Evolutionary conservation across 2,797 vertebrate species (phyloP).

Genomic region (Gymnodraco acuticeps): DNA sequence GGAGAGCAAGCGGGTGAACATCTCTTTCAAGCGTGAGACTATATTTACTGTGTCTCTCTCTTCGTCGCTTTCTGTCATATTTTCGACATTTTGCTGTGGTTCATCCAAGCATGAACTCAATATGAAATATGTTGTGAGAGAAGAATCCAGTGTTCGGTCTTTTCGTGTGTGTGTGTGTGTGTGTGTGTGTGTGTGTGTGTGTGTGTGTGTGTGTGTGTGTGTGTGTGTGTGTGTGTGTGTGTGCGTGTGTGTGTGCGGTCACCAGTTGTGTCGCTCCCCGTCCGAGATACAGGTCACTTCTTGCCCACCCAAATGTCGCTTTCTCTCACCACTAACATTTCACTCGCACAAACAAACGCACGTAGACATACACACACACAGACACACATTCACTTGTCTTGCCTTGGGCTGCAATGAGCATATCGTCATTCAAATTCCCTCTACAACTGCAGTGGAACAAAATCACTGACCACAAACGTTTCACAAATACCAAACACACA

Average conservation of each 20-base stretch:
- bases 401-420: slow-evolving; percentile 71
- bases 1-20: neutral
- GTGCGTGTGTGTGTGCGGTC: slow-evolving; percentile 23
- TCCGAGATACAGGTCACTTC: slow-evolving; percentile 67
- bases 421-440: slow-evolving; percentile 73
- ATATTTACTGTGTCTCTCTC: neutral
- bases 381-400: slow-evolving; percentile 51
- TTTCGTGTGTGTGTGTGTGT: slow-evolving; percentile 16
- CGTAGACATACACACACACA: slow-evolving; percentile 22
- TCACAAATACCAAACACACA: slow-evolving; percentile 29
- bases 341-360: slow-evolving; percentile 37
- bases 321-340: slow-evolving; percentile 64
- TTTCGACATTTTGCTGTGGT: slow-evolving; percentile 24
- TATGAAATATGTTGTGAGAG: slow-evolving; percentile 27
- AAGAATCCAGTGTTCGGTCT: slow-evolving; percentile 14
- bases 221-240: slow-evolving; percentile 9
- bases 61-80: slow-evolving; percentile 1
- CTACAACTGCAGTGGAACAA: slow-evolving; percentile 69
- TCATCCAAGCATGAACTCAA: slow-evolving; percentile 36
- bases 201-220: slow-evolving; percentile 15
- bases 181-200: slow-evolving; percentile 12
- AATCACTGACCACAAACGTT: slow-evolving; percentile 73
- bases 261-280: slow-evolving; percentile 48
- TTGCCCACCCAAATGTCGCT: slow-evolving; percentile 70
- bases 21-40: neutral